Conservation (phyloP, 2,888 invertebrate genomes). For the Parochlus steinenii region DNA sequence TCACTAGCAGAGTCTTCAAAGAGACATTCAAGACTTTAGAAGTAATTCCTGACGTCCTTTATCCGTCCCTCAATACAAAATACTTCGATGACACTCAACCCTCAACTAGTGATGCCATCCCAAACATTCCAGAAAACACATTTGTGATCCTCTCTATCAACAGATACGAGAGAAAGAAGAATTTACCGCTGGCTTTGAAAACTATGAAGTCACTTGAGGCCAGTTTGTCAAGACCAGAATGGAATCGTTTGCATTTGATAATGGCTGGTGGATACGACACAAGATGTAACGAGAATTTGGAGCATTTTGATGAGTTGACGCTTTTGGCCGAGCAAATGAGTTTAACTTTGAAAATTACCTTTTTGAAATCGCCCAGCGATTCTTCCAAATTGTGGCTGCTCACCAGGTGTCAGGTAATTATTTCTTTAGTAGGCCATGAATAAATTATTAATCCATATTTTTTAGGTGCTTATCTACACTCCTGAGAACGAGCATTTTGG, state of each 20-base stretch:
- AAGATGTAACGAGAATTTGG: constrained; percentile 70
- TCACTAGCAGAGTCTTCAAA: constrained; percentile 79
- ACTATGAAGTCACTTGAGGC: constrained; percentile 54
- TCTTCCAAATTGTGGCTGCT: constrained; percentile 66
- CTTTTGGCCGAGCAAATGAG: constrained; percentile 44
- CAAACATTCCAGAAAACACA: constrained; percentile 19
- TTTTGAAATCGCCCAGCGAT: constrained; percentile 79
- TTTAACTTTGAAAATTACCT: constrained; percentile 55
- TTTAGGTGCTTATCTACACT: constrained; percentile 76
- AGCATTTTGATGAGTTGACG: constrained; percentile 62
- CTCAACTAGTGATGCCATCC: constrained; percentile 16
- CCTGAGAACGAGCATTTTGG: constrained; percentile 97
- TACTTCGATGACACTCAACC: constrained; percentile 43
- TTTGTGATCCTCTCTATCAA: constrained; percentile 80
- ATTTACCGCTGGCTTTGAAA: constrained; percentile 68
- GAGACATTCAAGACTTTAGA: constrained; percentile 65
- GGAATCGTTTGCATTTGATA: constrained; percentile 59
- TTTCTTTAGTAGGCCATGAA: too few species aligned
- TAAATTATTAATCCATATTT: too few species aligned
- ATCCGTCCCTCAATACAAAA: constrained; percentile 82
- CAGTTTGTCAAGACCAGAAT: constrained; percentile 36
- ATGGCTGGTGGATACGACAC: constrained; percentile 95
- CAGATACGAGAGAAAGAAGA: constrained; percentile 93
- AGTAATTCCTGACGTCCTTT: constrained; percentile 63
- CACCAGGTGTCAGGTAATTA: constrained; percentile 54